These are phyloP conservation scores for Gymnocypris eckloni DNA, from an alignment of 2,797 vertebrate species.

Conservation along the genomic window DNA sequence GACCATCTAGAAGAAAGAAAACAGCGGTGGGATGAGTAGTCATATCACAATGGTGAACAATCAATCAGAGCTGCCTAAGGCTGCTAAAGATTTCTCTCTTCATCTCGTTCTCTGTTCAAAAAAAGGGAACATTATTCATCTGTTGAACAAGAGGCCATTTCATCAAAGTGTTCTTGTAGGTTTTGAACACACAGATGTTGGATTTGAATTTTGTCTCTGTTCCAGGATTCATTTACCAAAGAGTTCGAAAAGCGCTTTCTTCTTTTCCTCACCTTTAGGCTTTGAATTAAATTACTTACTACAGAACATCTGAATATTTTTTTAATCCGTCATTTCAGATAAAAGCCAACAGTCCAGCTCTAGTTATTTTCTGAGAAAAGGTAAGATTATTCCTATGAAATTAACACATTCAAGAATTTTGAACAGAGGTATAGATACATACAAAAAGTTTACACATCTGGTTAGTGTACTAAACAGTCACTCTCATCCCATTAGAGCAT, in stretches of 20 bases:
- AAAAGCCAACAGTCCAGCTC: slow-evolving; percentile 34
- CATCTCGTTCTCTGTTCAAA: slow-evolving; percentile 7
- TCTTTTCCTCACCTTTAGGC: slow-evolving; percentile 31
- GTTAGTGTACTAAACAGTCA: slow-evolving; percentile 49
- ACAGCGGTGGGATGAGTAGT: slow-evolving; percentile 13
- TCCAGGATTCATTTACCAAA: slow-evolving; percentile 8
- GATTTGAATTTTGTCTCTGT: slow-evolving; percentile 32
- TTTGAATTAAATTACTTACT: slow-evolving; percentile 31
- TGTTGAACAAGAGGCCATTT: slow-evolving; percentile 22
- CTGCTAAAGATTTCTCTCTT: slow-evolving; percentile 9
- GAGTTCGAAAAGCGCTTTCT: slow-evolving; percentile 20
- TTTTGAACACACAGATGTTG: slow-evolving; percentile 33
- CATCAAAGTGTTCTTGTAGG: slow-evolving; percentile 25
- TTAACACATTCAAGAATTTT: neutral
- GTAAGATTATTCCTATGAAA: neutral
- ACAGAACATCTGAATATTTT: neutral
- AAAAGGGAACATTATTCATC: neutral
- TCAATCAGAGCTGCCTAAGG: slow-evolving; percentile 31
- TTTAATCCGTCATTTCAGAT: slow-evolving; percentile 22
- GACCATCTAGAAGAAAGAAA: slow-evolving; percentile 84
- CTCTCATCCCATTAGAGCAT: slow-evolving; percentile 25
- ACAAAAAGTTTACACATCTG: slow-evolving; percentile 26
- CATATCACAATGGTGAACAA: slow-evolving; percentile 22
- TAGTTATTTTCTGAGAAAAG: slow-evolving; percentile 17
- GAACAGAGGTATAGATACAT: slow-evolving; percentile 25